Base-by-base conservation (phyloP, 2,888 invertebrate species). In the Caenorhabditis auriculariae region DNA sequence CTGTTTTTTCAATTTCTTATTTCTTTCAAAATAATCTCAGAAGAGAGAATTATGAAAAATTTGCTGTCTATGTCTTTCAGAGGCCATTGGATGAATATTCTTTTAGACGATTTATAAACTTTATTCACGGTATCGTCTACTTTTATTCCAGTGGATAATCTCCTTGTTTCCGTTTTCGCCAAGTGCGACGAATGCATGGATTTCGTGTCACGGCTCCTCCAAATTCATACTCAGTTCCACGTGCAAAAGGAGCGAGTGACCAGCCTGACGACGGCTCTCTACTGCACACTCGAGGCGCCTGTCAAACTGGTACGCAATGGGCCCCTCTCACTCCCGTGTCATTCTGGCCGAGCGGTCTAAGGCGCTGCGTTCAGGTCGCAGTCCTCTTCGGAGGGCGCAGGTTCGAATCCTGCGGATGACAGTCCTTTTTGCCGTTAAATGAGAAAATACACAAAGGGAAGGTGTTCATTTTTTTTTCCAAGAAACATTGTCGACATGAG, bases 361-460 rank as follows among this genome's bases (percentile, higher is more conserved):
- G 89, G 89, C 89, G 89, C 86, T 84, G 87, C 87, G 86, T 87
- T 88, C 87, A 87, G 88, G 88, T 88, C 86, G 88, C 86, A 89
- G 89, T 89, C 89, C 69, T 67, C 71, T 69, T 61, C 64, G 68
- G 70, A 63, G 68, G 72, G 72, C 72, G 71, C 71, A 71, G 71
- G 73, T 73, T 73, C 73, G 60, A 66, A 66, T 52, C 69, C 65
- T 69, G 62, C 69, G 65, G 65, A 68, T 60, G 62, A 62, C 68
- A 68, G 21, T 19, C 38, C 17, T 4, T 43, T 3, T 21, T 17
- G 4, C 4, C 7, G 9, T 12, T 32, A 32, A 12, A 12, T 32
- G 32, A 12, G 32, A 12, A 32, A n/a, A n/a, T n/a, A n/a, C n/a
- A n/a, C n/a, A n/a, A n/a, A n/a, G n/a, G n/a, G n/a, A n/a, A n/a